Evolutionary conservation across 2,113 vertebrate species (phyloP), one percentile per base, ranked within the genome.

Genomic region (Hydropotes inermis): DNA sequence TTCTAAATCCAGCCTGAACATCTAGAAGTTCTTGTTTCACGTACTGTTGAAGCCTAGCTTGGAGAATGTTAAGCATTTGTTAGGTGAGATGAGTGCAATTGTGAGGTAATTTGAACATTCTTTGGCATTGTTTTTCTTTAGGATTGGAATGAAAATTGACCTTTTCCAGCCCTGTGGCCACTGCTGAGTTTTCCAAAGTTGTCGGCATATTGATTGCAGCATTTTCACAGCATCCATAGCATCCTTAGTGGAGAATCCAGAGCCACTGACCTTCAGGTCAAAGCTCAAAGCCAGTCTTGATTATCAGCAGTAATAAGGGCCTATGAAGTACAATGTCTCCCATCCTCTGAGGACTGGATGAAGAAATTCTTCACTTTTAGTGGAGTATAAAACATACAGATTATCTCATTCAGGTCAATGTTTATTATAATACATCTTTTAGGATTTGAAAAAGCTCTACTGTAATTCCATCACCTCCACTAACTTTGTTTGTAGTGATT

Each of bases 171-270:
- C n/a, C 9, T 70, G 19, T 12, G 64, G n/a, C 19, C 64, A 36
- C n/a, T 70, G n/a, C n/a, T 36, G 64, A 70, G n/a, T 70, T 70
- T 39, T 70, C 67, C 67, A 70, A 70, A 70, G 67, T 39, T 70
- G n/a, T 70, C 23, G 19, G n/a, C 67, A 39, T 39, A 70, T 70
- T 39, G n/a, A 70, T 0, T 70, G 67, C 17, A 39, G 19, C n/a
- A 70, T 70, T 70, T 23, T 39, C 19, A 70, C n/a, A 70, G n/a
- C 67, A 70, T 70, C 64, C 21, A 70, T 36, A 36, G 95, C 74
- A 96, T 98, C 94, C 96, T 97, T 87, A 94, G 93, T 92, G 67
- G 94, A 91, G 39, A 94, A 90, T 86, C 50, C 85, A 96, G 61
- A 98, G 70, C 10, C 60, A 88, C 52, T 92, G 85, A 93, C 95